Evolutionary conservation across 2,113 vertebrate species (phyloP).

Genomic region (Mustela nigripes): DNA sequence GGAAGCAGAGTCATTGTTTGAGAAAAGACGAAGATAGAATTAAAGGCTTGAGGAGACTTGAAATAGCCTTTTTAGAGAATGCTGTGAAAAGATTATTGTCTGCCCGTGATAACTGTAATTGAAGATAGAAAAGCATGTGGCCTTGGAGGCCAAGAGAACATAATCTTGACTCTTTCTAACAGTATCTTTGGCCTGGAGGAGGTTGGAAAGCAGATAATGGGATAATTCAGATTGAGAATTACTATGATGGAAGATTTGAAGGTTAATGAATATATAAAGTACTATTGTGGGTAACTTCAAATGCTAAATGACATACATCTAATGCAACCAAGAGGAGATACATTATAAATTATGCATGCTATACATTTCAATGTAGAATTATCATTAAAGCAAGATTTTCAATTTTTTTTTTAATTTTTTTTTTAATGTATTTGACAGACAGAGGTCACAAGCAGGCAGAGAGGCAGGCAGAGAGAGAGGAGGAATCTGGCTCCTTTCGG

Average conservation of each 20-base stretch:
- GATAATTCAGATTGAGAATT: not conserved
- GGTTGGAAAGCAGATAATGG: not conserved
- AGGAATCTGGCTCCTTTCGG: accelerated
- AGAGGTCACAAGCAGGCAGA: too few relatives aligned
- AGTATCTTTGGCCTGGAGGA: not conserved
- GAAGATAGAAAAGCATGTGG: not conserved
- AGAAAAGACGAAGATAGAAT: not conserved
- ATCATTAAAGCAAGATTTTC: constrained; percentile 30
- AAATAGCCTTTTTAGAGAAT: not conserved
- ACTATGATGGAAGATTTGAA: too few relatives aligned
- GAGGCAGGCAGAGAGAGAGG: too few relatives aligned
- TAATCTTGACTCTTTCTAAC: constrained; percentile 3
- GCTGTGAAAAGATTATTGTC: constrained; percentile 22
- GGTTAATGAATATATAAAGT: too few relatives aligned
- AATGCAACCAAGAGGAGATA: not conserved
- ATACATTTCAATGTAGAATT: not conserved
- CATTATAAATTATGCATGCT: not conserved
- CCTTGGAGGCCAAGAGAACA: not conserved
- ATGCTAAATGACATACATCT: not conserved
- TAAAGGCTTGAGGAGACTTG: not conserved
- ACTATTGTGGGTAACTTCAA: not conserved
- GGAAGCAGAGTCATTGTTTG: not conserved
- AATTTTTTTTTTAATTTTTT: not conserved
- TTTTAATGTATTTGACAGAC: too few relatives aligned
- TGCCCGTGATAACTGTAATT: not conserved